phyloP scores from a whole-genome alignment of 2,888 invertebrate genomes.

The Nomada fucata region DNA sequence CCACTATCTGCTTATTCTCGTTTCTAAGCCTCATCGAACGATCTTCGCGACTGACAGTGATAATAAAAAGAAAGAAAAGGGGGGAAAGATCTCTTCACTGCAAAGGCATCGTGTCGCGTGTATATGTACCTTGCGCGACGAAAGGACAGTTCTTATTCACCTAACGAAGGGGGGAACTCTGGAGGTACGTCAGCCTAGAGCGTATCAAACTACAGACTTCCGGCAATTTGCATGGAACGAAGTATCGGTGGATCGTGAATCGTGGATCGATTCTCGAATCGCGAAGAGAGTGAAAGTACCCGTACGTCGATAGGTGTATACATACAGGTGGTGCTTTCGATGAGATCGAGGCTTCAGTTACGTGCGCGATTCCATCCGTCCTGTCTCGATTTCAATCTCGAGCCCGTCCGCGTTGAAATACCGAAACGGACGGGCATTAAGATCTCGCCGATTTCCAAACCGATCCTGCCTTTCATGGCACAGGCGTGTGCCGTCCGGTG shows the following conservation, averaged over 20 bases:
- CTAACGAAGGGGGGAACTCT: neutral
- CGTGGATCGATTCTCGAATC: constrained; percentile 46
- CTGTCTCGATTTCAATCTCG: constrained; percentile 41
- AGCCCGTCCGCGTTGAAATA: neutral
- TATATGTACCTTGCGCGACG: too few relatives aligned
- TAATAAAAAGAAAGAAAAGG: neutral
- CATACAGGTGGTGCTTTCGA: constrained; percentile 62
- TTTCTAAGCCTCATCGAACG: too few relatives aligned
- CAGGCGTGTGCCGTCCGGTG: neutral
- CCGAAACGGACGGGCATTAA: neutral
- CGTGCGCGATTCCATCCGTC: constrained; percentile 25
- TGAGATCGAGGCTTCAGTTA: constrained; percentile 44
- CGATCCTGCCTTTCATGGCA: neutral
- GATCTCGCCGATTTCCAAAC: constrained; percentile 16
- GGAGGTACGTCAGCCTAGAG: constrained; percentile 2
- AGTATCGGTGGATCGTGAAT: constrained; percentile 18
- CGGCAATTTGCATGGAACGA: constrained; percentile 35
- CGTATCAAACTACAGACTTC: constrained; percentile 25
- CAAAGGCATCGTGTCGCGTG: neutral
- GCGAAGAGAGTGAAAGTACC: constrained; percentile 66
- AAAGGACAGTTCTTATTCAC: neutral
- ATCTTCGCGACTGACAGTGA: neutral
- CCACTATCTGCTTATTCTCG: neutral
- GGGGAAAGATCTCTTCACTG: neutral
- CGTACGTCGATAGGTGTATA: constrained; percentile 34